These are phyloP conservation scores for Grus americana DNA, from an alignment of 2,113 vertebrate genomes.

Conservation along the genomic window DNA sequence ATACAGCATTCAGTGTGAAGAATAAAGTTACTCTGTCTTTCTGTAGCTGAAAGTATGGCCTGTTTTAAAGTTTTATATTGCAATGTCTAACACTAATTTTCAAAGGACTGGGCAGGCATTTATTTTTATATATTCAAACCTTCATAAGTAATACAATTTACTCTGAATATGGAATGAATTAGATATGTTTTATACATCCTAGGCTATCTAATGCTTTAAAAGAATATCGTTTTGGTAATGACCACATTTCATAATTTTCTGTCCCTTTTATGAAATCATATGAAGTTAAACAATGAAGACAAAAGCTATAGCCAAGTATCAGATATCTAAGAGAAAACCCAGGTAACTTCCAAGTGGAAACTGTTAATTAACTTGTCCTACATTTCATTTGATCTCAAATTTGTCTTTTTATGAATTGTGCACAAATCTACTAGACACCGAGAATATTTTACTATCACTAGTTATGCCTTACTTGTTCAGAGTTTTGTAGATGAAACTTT, in stretches of 20 bases:
- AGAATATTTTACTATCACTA: background rate
- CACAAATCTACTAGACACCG: background rate
- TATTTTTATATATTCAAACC: background rate
- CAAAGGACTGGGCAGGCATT: background rate
- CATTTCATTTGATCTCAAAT: background rate
- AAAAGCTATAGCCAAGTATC: background rate
- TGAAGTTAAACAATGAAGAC: background rate
- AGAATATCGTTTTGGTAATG: background rate
- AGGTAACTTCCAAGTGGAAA: background rate
- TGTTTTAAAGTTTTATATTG: background rate
- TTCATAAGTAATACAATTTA: background rate
- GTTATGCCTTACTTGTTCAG: background rate
- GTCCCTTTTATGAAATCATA: background rate
- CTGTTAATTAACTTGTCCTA: background rate
- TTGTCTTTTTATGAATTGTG: background rate
- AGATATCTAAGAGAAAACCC: background rate
- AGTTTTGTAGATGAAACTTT: background rate
- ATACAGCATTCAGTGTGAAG: background rate
- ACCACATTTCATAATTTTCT: background rate
- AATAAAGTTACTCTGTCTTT: background rate
- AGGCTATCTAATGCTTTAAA: background rate
- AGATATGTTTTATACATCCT: background rate
- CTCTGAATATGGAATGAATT: background rate
- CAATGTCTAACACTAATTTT: background rate
- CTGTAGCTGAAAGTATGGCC: background rate